Evolutionary conservation across 2,113 vertebrate species (phyloP), one percentile per base, ranked within the genome.

Genomic region (Neoarius graeffei): DNA sequence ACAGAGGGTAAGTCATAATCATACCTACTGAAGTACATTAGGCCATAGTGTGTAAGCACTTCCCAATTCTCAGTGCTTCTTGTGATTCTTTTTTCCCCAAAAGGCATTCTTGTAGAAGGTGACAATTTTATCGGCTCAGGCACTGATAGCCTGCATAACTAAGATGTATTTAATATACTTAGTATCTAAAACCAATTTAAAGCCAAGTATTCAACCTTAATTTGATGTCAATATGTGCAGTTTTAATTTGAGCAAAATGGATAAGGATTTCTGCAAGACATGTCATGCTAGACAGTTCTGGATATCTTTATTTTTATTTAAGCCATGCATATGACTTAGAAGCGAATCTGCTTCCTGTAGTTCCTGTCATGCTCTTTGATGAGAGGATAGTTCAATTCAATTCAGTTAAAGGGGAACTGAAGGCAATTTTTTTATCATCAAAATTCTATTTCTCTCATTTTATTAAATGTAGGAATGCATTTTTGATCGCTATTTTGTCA

Each of bases 1-100:
- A 85, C 59, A 79, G 94, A 94, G 92, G 95, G 95, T 95, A 90
- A 66, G 85, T 83, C 87, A 54, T 86, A 73, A 73, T 42, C 87
- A 83, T 79, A 83, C 81, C 85, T 80, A 87, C 76, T 83, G 62
- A 62, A 83, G 25, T 84, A 30, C 10, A 80, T 83, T 89, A 73
- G 17, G 66, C 9, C n/a, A 62, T n/a, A 60, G 6, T 15, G 54
- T 30, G 23, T 56, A n/a, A 71, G 54, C 76, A 82, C 79, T 64
- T 86, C n/a, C 52, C 25, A 88, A 56, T 27, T 80, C 17, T 81
- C 6, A 14, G 27, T 62, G 15, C 20, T 67, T 54, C 7, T 64
- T 60, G 35, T 73, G 15, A 67, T 56, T 71, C 71, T 73, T n/a
- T 30, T 84, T 84, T 9, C n/a, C 59, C 9, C 20, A 7, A 30